These are phyloP conservation scores for Tiliqua scincoides DNA, from an alignment of 2,113 vertebrate genomes.

Conservation along the genomic window DNA sequence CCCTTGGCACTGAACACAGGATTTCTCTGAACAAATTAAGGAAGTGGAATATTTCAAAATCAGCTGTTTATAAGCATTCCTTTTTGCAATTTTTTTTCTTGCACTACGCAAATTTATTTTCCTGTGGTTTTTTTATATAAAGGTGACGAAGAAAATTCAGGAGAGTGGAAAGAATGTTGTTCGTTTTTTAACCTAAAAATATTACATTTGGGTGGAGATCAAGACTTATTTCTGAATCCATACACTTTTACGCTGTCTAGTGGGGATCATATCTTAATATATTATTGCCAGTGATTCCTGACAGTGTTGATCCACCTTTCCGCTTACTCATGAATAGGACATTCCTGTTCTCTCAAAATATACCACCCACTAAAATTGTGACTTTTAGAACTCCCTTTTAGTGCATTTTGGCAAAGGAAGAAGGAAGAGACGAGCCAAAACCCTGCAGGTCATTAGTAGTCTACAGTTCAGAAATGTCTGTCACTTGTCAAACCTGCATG, in stretches of 20 bases:
- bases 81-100: background rate
- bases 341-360: constrained; percentile 27
- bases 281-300: constrained; percentile 3
- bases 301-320: constrained; percentile 14
- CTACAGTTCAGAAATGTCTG: constrained; percentile 9
- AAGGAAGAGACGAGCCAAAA: constrained; percentile 16
- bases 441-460: background rate
- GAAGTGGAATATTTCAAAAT: background rate
- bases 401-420: constrained; percentile 23
- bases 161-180: constrained; percentile 2
- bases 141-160: background rate
- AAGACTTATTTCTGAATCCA: background rate
- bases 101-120: constrained; percentile 8
- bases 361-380: constrained; percentile 12
- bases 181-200: constrained; percentile 19
- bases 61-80: constrained; percentile 12
- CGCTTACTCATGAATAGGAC: constrained; percentile 12
- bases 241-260: background rate
- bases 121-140: background rate
- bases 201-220: background rate
- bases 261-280: constrained; percentile 3
- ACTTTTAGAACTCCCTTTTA: constrained; percentile 12
- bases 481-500: background rate
- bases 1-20: background rate
- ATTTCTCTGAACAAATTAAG: background rate